Evolutionary conservation across 2,888 invertebrate genomes (phyloP).

Genomic region (Phaonia tiefii): DNA sequence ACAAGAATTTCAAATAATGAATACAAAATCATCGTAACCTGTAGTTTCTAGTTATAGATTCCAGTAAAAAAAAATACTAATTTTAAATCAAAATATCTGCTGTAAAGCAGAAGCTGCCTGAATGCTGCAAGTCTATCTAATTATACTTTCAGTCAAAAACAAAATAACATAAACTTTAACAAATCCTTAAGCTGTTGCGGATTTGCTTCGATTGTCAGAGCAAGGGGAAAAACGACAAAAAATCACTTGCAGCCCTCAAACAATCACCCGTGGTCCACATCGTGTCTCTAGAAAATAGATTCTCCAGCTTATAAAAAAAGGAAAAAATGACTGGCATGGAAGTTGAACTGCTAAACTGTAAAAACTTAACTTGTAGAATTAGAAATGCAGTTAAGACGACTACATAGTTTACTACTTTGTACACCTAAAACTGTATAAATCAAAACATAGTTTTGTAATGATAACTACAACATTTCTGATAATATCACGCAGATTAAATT

Average conservation of each 20-base stretch:
- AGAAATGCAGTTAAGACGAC: no score
- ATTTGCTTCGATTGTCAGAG: not conserved
- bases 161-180: slow-evolving; percentile 24
- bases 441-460: no score
- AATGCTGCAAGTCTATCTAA: slow-evolving; percentile 62
- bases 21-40: slow-evolving; percentile 51
- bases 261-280: slow-evolving; percentile 68
- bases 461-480: no score
- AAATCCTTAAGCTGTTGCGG: not conserved
- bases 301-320: no score
- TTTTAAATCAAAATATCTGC: slow-evolving; percentile 56
- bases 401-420: no score
- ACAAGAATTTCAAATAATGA: no score
- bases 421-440: no score
- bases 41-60: slow-evolving; percentile 30
- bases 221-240: slow-evolving; percentile 42
- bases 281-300: slow-evolving; percentile 60
- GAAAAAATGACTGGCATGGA: no score
- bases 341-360: no score
- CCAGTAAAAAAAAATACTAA: slow-evolving; percentile 43
- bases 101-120: slow-evolving; percentile 59
- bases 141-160: slow-evolving; percentile 59
- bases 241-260: slow-evolving; percentile 75
- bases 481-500: no score
- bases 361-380: no score